A percentile compares a stretch with the other conserved stretches of the same genome.
These are phyloP conservation scores for Odiellus spinosus DNA, from an alignment of 2,888 invertebrate species.

Conservation along the genomic window DNA sequence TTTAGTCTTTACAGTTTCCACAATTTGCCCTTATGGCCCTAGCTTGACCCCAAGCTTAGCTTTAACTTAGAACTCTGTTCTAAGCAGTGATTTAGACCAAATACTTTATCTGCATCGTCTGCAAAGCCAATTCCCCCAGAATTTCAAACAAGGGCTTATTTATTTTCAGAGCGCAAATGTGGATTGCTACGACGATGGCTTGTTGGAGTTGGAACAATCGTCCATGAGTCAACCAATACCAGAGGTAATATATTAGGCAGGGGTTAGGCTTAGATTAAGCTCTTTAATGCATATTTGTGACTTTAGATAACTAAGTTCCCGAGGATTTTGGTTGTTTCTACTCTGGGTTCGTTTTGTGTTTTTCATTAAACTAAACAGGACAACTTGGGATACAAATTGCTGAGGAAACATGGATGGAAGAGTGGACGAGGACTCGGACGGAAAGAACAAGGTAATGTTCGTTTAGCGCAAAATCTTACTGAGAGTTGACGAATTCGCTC, in stretches of 20 bases:
- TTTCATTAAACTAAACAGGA: constrained; percentile 15
- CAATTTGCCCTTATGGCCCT: too few species aligned
- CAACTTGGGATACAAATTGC: constrained; percentile 20
- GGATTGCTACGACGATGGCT: constrained; percentile 20
- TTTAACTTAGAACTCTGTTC: too few species aligned
- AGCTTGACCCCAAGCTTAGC: too few species aligned
- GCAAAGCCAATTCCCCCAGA: too few species aligned
- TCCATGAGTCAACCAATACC: constrained; percentile 19
- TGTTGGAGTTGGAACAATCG: constrained; percentile 20
- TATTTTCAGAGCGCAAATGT: constrained; percentile 18
- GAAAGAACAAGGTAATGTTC: constrained; percentile 19
- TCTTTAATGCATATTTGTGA: constrained; percentile 4
- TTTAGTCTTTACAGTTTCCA: too few species aligned
- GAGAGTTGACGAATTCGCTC: not conserved
- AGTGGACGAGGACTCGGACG: constrained; percentile 21
- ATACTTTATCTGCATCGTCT: too few species aligned
- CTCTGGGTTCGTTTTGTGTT: constrained; percentile 5
- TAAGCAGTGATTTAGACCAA: too few species aligned
- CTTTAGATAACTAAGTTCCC: not conserved
- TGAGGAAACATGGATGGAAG: constrained; percentile 22
- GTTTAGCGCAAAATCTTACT: not conserved
- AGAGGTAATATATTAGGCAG: constrained; percentile 10
- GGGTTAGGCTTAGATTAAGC: not conserved
- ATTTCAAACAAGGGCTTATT: too few species aligned
- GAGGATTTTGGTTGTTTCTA: constrained; percentile 2